Conservation (phyloP, 2,888 invertebrate species). For the Dascillus cervinus region DNA sequence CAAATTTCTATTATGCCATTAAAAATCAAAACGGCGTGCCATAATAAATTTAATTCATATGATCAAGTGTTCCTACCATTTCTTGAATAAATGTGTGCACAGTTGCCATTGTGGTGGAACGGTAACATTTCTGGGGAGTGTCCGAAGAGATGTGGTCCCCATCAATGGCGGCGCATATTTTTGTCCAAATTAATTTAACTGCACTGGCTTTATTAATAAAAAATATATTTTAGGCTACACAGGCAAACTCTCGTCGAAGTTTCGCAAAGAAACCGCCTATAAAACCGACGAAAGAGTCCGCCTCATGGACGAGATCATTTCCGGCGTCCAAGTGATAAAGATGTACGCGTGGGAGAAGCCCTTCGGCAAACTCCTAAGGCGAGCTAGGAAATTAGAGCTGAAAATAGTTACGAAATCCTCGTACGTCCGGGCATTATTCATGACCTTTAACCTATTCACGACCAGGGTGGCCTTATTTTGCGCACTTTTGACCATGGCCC, state of each 20-base stretch:
- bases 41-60: too few species aligned
- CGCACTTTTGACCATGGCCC: conserved; percentile 61
- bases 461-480: conserved; percentile 72
- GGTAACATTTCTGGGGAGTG: too few species aligned
- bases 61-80: too few species aligned
- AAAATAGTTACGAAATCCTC: conserved; percentile 54
- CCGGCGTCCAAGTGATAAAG: conserved; percentile 82
- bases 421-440: conserved; percentile 57
- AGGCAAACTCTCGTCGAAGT: conserved; percentile 54
- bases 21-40: too few species aligned
- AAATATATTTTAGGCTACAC: conserved; percentile 52
- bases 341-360: conserved; percentile 71
- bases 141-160: too few species aligned
- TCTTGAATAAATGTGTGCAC: too few species aligned
- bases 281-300: conserved; percentile 86
- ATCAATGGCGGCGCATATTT: too few species aligned
- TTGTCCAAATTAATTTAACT: too few species aligned
- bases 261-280: conserved; percentile 71
- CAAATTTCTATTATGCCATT: too few species aligned
- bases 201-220: too few species aligned
- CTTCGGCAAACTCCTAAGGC: conserved; percentile 54
- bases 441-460: conserved; percentile 74
- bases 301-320: conserved; percentile 91
- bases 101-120: too few species aligned
- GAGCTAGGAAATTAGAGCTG: conserved; percentile 50